These are phyloP conservation scores for Bursaphelenchus mucronatus DNA, from an alignment of 1,140 invertebrate species.

Conservation along the genomic window DNA sequence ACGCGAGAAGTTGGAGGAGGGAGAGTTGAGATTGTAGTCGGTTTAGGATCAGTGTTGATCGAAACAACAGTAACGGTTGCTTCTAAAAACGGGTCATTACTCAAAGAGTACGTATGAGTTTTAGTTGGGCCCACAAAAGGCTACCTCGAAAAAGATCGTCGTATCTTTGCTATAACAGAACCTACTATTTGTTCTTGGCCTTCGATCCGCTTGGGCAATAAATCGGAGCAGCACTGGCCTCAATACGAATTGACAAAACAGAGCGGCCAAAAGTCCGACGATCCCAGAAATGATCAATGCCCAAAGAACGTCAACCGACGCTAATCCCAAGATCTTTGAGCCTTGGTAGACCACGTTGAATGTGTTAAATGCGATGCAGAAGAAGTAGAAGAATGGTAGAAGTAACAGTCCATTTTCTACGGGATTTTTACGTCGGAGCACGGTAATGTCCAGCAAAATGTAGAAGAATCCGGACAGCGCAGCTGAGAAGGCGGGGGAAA, in stretches of 20 bases:
- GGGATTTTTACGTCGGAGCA: conserved; percentile 67
- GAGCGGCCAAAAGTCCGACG: not conserved
- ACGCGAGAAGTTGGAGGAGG: not conserved
- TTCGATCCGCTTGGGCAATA: not conserved
- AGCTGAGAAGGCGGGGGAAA: conserved; percentile 41
- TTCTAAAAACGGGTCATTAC: not conserved
- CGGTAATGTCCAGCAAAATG: conserved; percentile 38
- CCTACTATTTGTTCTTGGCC: too few relatives aligned
- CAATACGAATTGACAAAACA: not conserved
- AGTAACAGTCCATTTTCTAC: conserved; percentile 74
- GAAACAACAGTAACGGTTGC: not conserved
- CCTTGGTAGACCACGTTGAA: conserved; percentile 84
- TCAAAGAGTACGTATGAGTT: not conserved
- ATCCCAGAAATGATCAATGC: not conserved
- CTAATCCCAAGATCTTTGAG: conserved; percentile 18
- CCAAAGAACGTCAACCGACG: not conserved
- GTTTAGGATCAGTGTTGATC: not conserved
- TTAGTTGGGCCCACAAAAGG: too few relatives aligned
- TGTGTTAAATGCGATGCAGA: conserved; percentile 83
- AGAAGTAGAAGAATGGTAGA: conserved; percentile 79
- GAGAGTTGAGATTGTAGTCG: not conserved
- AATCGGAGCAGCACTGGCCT: conserved; percentile 11
- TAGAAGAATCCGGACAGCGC: conserved; percentile 37
- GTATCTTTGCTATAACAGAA: too few relatives aligned
- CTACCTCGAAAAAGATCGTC: too few relatives aligned